Evolutionary conservation across 2,797 vertebrate species (phyloP), one percentile per base, ranked within the genome.

Genomic region (Falco naumanni): DNA sequence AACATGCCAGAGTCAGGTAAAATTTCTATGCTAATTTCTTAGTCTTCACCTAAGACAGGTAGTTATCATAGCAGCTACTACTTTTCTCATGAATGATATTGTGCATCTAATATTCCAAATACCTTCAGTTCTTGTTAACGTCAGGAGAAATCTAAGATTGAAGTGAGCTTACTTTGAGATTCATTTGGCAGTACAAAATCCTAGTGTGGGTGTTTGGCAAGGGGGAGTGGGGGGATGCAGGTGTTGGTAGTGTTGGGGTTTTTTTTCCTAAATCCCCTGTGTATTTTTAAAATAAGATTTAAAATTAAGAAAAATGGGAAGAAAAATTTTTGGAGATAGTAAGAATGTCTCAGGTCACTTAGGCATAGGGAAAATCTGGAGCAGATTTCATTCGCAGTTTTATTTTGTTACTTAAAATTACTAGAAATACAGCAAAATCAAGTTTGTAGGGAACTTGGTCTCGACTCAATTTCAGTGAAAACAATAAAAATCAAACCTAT

Each of bases 11-110:
- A 81, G 12, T 57, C 28, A 89, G 56, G 34, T 68, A 90, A 70
- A 63, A 39, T 88, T 93, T 77, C 63, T 77, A 22, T 34, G 26
- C 26, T 90, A 59, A 84, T 94, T 90, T 87, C 63, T 92, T 82
- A 37, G 63, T 80, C 59, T 78, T 79, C 10, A 48, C 13, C 11
- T n/a, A 78, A 84, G 90, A 69, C 34, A 84, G 8, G 26, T 54
- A 75, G 50, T 60, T 91, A 69, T 82, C 11, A 61, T n/a, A 78
- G 56, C 50, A 95, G 29, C 31, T 90, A 84, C 47, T 92, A 43
- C 29, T 85, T 91, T 79, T 94, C 66, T 81, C 47, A 69, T 84
- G 93, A 72, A 79, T 43, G 20, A 7, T 65, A 26, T 45, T 59
- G 63, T 77, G 31, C 54, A 63, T 63, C 77, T 88, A 90, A 94